phyloP scores from a whole-genome alignment of 2,888 invertebrate species.

The Sturmia bella region DNA sequence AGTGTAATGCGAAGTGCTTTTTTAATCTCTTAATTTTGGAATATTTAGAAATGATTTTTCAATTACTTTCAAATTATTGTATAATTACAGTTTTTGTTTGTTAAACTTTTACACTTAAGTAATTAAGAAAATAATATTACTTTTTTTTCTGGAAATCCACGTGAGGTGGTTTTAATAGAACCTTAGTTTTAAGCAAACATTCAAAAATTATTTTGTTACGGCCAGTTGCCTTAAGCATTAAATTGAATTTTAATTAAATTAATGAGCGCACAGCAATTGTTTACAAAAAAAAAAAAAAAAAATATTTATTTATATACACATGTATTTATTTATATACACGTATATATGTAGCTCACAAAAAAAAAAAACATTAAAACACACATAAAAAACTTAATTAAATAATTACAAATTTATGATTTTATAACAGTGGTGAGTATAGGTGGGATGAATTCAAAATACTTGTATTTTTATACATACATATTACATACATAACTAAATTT shows the following conservation, averaged over 20 bases:
- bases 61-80: too few species aligned
- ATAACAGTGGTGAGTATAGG: slow-evolving; percentile 64
- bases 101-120: not conserved
- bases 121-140: too few species aligned
- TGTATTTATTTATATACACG: too few species aligned
- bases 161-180: too few species aligned
- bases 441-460: slow-evolving; percentile 67
- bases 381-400: slow-evolving; percentile 39
- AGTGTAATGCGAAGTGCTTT: too few species aligned
- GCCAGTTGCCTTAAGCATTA: not conserved
- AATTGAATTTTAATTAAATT: slow-evolving; percentile 4
- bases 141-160: too few species aligned
- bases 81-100: too few species aligned
- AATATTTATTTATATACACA: too few species aligned
- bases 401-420: slow-evolving; percentile 59
- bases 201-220: not conserved
- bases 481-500: not conserved
- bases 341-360: too few species aligned
- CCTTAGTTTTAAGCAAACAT: too few species aligned
- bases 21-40: too few species aligned
- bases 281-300: slow-evolving; percentile 1
- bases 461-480: slow-evolving; percentile 25
- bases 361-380: slow-evolving; percentile 19
- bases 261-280: slow-evolving; percentile 9
- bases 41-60: too few species aligned